A percentile compares a stretch with the other conserved stretches of the same genome.
Conservation (phyloP, 2,888 invertebrate species). For the Linyphia triangularis region DNA sequence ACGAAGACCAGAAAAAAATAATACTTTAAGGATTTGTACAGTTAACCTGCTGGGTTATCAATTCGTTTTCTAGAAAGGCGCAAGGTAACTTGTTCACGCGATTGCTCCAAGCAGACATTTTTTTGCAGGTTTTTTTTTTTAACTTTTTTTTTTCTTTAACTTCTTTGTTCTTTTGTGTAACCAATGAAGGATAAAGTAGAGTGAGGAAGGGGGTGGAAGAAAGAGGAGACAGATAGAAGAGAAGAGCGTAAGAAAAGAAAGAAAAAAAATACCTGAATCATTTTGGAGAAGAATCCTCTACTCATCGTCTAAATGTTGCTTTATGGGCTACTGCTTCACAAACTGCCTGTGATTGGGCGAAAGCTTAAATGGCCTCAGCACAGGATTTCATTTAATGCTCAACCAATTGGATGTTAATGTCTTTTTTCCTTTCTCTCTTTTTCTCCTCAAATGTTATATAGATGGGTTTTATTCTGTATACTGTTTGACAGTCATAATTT, state of each 20-base stretch:
- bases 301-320: constrained; percentile 68
- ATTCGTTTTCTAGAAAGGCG: constrained; percentile 67
- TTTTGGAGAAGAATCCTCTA: constrained; percentile 56
- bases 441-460: constrained; percentile 28
- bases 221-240: neutral
- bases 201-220: neutral
- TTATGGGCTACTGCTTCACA: constrained; percentile 69
- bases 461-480: neutral
- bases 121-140: constrained; percentile 61
- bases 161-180: constrained; percentile 66
- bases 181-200: constrained; percentile 73
- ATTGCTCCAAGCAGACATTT: constrained; percentile 61
- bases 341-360: constrained; percentile 71
- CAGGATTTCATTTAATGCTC: constrained; percentile 73
- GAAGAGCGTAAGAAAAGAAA: constrained; percentile 26
- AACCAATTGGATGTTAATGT: constrained; percentile 74
- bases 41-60: constrained; percentile 75
- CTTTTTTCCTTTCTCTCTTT: constrained; percentile 55
- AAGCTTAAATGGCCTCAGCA: constrained; percentile 72
- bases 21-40: constrained; percentile 74
- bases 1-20: constrained; percentile 66
- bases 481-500: constrained; percentile 46
- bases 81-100: constrained; percentile 73
- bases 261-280: constrained; percentile 67
- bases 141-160: constrained; percentile 24